Evolutionary conservation across 30 jellyfish, hydroid and myxozoan species (phyloP), one percentile per base, ranked within the genome.

Genomic region (Hydractinia symbiolongicarpus): DNA sequence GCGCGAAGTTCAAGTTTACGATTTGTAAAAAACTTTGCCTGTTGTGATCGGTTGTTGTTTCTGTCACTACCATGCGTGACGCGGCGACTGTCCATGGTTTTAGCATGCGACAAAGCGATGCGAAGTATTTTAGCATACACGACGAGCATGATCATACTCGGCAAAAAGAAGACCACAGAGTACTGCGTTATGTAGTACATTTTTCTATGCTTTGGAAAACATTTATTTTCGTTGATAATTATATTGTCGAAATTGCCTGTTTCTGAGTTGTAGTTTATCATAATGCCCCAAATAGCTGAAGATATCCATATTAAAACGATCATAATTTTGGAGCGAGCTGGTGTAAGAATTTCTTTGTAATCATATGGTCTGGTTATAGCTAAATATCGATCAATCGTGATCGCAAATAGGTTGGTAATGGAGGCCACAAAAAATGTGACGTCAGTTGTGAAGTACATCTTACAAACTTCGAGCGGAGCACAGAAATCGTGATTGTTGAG

Each of bases 341-440:
- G 54, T 66, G 88, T 86, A 82, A 87, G 88, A 19, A 82, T 57
- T 58, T 77, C 61, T 79, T 57, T 60, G 79, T 91, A 91, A 73
- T 71, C 62, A 57, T 86, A 91, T 4, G 98, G 98, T n/a, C 64
- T 72, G 4, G 88, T 50, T 49, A 86, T 72, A 1, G 96, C 95
- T 54, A 91, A 17, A 67, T 73, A 87, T 16, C 98, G 84, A 77
- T 91, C 98, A 7, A 86, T 81, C 13, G 95, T 95, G 5, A 91
- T 86, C 20, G 90, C 96, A 20, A 86, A 77, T 55, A 91, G 64
- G 55, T 83, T 86, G 54, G 96, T 78, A 10, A 91, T 91, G 8
- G 95, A 67, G 50, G 98, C 89, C 52, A 86, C 55, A 53, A 86
- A 82, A 15, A 87, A 73, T 16, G 83, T 52, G 30, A 83, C 87